Evolutionary conservation across 64 coral and sea anemone species (phyloP), one percentile per base, ranked within the genome.

Genomic region (Stylophora pistillata): DNA sequence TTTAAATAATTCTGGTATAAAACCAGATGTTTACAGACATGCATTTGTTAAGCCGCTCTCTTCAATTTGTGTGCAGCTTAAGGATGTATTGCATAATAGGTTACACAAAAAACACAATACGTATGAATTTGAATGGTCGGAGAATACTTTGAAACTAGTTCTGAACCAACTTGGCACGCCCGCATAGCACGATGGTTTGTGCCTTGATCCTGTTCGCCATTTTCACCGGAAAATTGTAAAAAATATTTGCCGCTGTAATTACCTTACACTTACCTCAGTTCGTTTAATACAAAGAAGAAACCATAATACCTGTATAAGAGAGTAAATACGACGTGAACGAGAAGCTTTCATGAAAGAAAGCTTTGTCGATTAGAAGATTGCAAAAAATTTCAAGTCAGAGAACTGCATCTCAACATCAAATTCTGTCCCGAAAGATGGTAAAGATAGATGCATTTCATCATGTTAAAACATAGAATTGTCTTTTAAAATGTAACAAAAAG

Each of bases 371-470:
- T 47, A 47, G 7, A 47, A 32, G 13, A 26, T 55, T 15, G 23
- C 29, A 21, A 37, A 13, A 53, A 23, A 14, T 84, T 69, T 54
- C 62, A 28, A 84, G 52, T 70, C 25, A 53, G 9, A 9, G 1
- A 71, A 64, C 20, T 32, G 21, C 60, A 84, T 55, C 13, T 70
- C 61, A 69, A 84, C 60, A 84, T 62, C 32, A 84, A 30, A 25
- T 84, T 84, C 62, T 70, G 33, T 70, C 80, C 62, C 37, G 37
- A 84, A 84, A 84, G 61, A 69, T 53, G 80, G 61, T 84, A 68
- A 25, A 26, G 80, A 84, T 53, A 28, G 11, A 84, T 70, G 80
- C 80, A 69, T 69, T 84, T 84, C 80, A 84, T 70, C 80, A 84
- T 7, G 27, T 26, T 68, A 13, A 23, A 54, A 28, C 13, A 20